Base-by-base conservation (phyloP, 2,888 invertebrate species). In the Phragmatobia fuliginosa region DNA sequence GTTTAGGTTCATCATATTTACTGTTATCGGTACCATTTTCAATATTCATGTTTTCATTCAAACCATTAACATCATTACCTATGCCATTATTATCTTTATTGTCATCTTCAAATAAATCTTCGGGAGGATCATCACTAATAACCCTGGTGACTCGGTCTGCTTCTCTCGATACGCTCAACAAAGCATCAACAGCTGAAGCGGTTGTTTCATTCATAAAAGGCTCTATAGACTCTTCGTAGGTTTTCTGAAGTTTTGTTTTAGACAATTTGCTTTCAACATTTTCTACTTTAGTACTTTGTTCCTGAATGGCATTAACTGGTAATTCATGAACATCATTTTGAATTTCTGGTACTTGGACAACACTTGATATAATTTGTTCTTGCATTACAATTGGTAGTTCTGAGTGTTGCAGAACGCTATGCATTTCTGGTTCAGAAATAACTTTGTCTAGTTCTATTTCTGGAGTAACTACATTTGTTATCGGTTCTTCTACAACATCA, bases 101-200 rank as follows among this genome's bases (percentile, higher is more conserved):
- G 73, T 95, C 95, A 77, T 95, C 94, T 86, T 95, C 95, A 80
- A 94, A 94, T 73, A 95, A 85, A 79, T 94, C 93, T 84, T 95
- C 95, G 10, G 94, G 94, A 2, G 88, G 91, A 83, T 94, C 94
- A 56, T 93, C 90, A 77, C 92, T 92, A 58, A 94, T 89, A 56
- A 87, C 81, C 81, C 90, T 91, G 7, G 94, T 93, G 2, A 94
- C 94, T 82, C 93, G 86, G 72, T 95, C 94, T 59, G 92, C 79
- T 73, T 95, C 94, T 75, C 94, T 87, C 5, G 94, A 94, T 1
- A 94, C 94, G 80, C 93, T 94, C 64, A 94, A 80, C 70, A 94
- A 88, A 59, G 94, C 94, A 74, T 94, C 94, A n/a, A 95, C 94
- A 25, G 94, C 94, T 1, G 93, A 94, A 25, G 93, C 93, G 33